Percentiles rank a stretch among this genome's conserved stretches.
Conservation (phyloP, 2,113 vertebrate species). For the Mustelus asterias region DNA sequence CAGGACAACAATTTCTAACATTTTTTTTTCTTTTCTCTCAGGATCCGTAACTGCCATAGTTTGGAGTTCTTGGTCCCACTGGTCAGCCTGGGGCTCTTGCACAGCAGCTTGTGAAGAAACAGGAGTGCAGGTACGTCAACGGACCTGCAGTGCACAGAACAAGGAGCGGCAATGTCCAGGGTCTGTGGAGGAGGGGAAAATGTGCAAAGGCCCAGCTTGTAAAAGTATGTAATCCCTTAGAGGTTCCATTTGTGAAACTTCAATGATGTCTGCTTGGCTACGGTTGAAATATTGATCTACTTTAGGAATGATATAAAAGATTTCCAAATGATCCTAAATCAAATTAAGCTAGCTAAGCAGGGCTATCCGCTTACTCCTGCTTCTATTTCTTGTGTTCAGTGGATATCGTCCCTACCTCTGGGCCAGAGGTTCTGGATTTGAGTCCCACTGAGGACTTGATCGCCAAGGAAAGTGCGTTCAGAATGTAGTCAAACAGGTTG, state of each 20-base stretch:
- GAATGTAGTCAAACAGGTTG: too few species aligned
- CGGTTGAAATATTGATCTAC: background rate
- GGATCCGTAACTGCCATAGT: slow-evolving; percentile 50
- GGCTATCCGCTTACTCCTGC: background rate
- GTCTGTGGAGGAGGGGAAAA: slow-evolving; percentile 66
- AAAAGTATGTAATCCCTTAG: slow-evolving; percentile 47
- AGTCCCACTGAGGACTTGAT: too few species aligned
- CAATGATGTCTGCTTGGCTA: background rate
- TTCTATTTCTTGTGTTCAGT: background rate
- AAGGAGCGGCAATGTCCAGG: slow-evolving; percentile 66
- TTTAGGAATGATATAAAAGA: background rate
- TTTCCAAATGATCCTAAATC: background rate
- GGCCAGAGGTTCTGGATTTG: too few species aligned
- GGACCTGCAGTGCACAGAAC: slow-evolving; percentile 63
- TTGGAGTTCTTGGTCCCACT: slow-evolving; percentile 66
- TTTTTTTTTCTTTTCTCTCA: slow-evolving; percentile 39
- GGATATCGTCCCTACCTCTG: too few species aligned
- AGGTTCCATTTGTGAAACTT: background rate
- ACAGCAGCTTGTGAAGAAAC: slow-evolving; percentile 71
- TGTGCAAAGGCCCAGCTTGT: slow-evolving; percentile 71
- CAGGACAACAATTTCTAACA: background rate
- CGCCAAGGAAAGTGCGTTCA: too few species aligned
- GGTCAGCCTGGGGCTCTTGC: slow-evolving; percentile 85
- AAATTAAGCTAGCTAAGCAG: background rate
- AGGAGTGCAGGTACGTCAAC: slow-evolving; percentile 72